These are phyloP conservation scores for Heliconius erato DNA, from an alignment of 2,888 invertebrate genomes.

Conservation along the genomic window DNA sequence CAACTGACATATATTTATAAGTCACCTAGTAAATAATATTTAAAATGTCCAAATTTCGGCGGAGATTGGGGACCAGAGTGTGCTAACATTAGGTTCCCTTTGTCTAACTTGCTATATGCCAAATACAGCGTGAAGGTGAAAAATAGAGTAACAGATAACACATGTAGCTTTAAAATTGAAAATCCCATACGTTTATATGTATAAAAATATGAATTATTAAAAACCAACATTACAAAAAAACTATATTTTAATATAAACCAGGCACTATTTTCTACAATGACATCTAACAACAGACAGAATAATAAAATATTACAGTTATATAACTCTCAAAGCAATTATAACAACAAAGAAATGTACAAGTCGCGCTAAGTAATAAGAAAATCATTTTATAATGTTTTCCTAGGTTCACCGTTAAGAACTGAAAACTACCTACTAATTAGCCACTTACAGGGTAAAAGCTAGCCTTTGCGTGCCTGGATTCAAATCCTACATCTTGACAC, in stretches of 20 bases:
- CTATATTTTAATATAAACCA: not conserved
- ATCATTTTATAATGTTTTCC: conserved; percentile 21
- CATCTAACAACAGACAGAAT: not conserved
- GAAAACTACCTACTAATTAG: conserved; percentile 45
- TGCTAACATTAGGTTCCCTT: not conserved
- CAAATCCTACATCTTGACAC: conserved; percentile 43
- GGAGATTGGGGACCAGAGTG: too few species aligned
- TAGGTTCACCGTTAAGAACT: conserved; percentile 27
- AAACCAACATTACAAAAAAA: not conserved
- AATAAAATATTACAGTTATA: conserved; percentile 2
- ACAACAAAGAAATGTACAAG: conserved; percentile 16
- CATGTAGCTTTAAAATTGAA: not conserved
- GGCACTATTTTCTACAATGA: not conserved
- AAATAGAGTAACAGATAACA: not conserved
- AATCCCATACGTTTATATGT: not conserved
- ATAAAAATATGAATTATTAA: too few species aligned
- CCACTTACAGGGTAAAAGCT: conserved; percentile 35
- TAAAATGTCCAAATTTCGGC: too few species aligned
- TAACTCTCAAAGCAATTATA: conserved; percentile 11
- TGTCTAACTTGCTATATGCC: not conserved
- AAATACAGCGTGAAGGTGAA: not conserved
- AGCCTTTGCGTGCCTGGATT: conserved; percentile 31
- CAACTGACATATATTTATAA: too few species aligned
- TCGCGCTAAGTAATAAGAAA: conserved; percentile 17
- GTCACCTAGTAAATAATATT: not conserved